Evolutionary conservation across 2,797 vertebrate species (phyloP), one percentile per base, ranked within the genome.

Genomic region (Sphenodon punctatus): DNA sequence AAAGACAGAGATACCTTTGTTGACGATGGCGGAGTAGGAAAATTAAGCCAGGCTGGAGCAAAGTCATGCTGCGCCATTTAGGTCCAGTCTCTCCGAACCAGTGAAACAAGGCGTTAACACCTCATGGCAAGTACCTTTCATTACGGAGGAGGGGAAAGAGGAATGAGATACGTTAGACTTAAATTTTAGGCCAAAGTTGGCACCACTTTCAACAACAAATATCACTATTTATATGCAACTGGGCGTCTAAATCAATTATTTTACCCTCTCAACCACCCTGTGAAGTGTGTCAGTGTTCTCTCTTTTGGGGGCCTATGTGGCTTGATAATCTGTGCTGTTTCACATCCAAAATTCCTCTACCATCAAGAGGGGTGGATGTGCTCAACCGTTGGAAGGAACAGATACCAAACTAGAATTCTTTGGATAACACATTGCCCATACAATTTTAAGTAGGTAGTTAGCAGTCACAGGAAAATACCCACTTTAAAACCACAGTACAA

Each of bases 41-140:
- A 97, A 95, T 94, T 96, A 95, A 97, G 96, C 96, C 96, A 97
- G 94, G 96, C 94, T 95, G 96, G 96, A 96, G 95, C 95, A 95
- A 97, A 97, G 93, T 97, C 96, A 97, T 97, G 96, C 92, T 96
- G 96, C 94, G 96, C 96, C 96, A 97, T 97, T 97, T 96, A 97
- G 95, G 94, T 96, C 93, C 94, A 93, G 92, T 95, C 95, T 95
- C 93, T 92, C 90, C 90, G 0, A 93, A 90, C 92, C 92, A 89
- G 72, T 38, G 90, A 93, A 95, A 95, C 71, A 94, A 95, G 95
- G 94, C 87, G 95, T 96, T 92, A 97, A 93, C 94, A 96, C 94
- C 93, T 96, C 96, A 95, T 97, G 92, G 91, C 93, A 94, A 93
- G 93, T 88, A 93, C 93, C 96, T 96, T 89, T 45, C 88, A 87